Evolutionary conservation across 2,113 vertebrate species (phyloP).

Genomic region (Cephalopholis sonnerati): DNA sequence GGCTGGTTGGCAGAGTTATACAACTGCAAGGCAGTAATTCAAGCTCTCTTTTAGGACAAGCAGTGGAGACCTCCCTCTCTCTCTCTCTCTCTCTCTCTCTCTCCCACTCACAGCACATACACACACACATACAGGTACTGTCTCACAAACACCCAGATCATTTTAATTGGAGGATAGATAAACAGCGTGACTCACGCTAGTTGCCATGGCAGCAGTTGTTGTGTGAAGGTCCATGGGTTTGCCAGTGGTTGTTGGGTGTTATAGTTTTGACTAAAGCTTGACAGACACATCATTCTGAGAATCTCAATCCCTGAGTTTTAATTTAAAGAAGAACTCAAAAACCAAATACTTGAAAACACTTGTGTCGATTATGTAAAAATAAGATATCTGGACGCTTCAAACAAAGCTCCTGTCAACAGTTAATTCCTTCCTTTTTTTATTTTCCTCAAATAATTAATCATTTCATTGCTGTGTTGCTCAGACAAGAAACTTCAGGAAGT

Average conservation of each 20-base stretch:
- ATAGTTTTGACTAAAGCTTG: neutral
- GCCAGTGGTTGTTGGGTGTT: neutral
- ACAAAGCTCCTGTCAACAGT: neutral
- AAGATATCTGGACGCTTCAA: neutral
- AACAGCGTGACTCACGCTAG: neutral
- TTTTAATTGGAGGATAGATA: conserved; percentile 14
- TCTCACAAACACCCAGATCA: neutral
- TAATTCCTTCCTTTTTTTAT: neutral
- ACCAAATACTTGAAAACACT: neutral
- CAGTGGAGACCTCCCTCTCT: neutral
- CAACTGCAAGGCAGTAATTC: too few relatives aligned
- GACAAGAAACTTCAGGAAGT: neutral
- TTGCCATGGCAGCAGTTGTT: conserved; percentile 33
- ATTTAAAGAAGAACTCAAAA: neutral
- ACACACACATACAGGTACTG: neutral
- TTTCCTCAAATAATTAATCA: neutral
- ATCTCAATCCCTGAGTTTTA: neutral
- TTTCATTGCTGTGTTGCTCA: neutral
- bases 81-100: too few relatives aligned
- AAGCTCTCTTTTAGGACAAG: neutral
- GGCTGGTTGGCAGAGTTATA: too few relatives aligned
- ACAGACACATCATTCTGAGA: neutral
- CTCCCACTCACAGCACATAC: too few relatives aligned
- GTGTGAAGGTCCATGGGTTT: neutral
- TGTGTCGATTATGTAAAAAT: neutral